These are phyloP conservation scores for Argopecten irradians DNA, from an alignment of 1,140 invertebrate genomes.

Conservation along the genomic window DNA sequence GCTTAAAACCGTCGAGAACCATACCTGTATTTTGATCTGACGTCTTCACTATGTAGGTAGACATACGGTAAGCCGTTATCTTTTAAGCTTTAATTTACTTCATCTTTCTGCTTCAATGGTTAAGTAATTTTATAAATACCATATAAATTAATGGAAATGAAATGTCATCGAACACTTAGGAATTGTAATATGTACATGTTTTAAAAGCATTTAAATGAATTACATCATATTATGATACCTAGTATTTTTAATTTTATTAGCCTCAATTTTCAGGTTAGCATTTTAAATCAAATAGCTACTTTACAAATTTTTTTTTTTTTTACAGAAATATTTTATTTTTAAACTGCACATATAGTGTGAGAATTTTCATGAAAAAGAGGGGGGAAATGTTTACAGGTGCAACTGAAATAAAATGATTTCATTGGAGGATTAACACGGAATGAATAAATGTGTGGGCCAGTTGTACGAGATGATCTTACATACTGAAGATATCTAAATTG, in stretches of 20 bases:
- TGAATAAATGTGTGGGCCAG: neutral
- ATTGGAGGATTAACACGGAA: neutral
- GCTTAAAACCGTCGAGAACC: neutral
- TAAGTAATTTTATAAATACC: neutral
- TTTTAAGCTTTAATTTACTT: neutral
- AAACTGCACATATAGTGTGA: too few relatives aligned
- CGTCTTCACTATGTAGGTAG: neutral
- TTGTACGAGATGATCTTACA: neutral
- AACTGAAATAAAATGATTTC: neutral
- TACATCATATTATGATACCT: too few relatives aligned
- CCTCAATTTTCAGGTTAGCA: too few relatives aligned
- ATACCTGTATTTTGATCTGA: neutral
- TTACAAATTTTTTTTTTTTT: too few relatives aligned
- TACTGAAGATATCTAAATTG: neutral
- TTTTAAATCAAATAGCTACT: too few relatives aligned
- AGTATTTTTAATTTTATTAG: too few relatives aligned
- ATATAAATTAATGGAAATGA: neutral
- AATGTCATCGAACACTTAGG: neutral
- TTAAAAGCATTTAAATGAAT: neutral
- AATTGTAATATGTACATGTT: neutral
- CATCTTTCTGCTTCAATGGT: neutral
- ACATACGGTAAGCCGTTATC: neutral
- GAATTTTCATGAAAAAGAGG: too few relatives aligned
- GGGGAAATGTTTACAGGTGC: neutral
- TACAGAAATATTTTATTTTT: too few relatives aligned